Base-by-base conservation (phyloP, 2,797 vertebrate genomes). In the Schizopygopsis pylzovi region DNA sequence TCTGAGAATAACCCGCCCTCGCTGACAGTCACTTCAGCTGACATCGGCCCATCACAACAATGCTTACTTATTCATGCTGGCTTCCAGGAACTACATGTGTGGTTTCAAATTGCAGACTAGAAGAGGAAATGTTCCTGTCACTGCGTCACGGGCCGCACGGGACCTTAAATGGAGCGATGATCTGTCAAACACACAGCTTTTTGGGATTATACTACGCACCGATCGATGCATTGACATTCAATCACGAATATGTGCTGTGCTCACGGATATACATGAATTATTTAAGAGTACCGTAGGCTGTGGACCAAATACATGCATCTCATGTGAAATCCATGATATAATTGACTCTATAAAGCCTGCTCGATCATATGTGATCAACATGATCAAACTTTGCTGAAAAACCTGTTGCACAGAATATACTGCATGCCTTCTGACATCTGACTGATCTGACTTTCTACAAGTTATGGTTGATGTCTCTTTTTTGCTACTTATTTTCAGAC, bases 11-110 rank as follows among this genome's bases (percentile, higher is more conserved):
- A 85, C 41, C 90, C 86, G 82, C 41, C 87, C 91, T 93, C 92
- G 87, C 92, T 92, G 92, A 93, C 94, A 92, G 93, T 93, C 92
- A 93, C 93, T 94, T 91, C 92, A 89, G 89, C 90, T 91, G 93
- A 93, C 91, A 89, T 88, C 78, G 86, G 90, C 86, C 91, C 93
- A 94, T 92, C 93, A 93, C 94, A 94, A 94, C 93, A 94, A 90
- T 91, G 87, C 91, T 95, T 93, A 94, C 92, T 94, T 94, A 95
- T 95, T 94, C 91, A 95, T 95, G 93, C 92, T 87, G 87, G 90
- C 90, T 94, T 95, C 93, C 94, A 92, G 94, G 92, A 95, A 95
- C 86, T 81, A 87, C 68, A 83, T 4, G 22, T 84, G 89, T 90
- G 90, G 86, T 71, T 79, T 83, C 67, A 3, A 47, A 71, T 83